Base-by-base conservation (phyloP, 2,888 invertebrate genomes). In the Rhagium mordax region DNA sequence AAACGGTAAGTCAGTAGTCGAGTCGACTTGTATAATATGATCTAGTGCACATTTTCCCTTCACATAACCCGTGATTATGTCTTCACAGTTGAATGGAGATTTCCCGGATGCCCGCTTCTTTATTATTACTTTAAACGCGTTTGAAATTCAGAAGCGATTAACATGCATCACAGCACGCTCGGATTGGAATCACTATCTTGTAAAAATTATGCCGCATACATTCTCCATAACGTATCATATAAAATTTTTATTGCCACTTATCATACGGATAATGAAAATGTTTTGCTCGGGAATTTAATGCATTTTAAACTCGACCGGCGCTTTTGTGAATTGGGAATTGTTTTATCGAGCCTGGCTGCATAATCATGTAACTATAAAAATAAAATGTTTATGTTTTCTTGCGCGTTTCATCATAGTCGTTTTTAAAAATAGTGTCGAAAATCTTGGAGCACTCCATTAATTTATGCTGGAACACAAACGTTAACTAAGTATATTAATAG, bases 41-140 rank as follows among this genome's bases (percentile, higher is more conserved):
- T 81, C 79, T 79, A 78, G 76, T 79, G 79, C 77, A 78, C 70
- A 78, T 81, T 81, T 80, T 78, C 78, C 76, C 70, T 70, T 74
- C 73, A 70, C 76, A 74, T 72, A 82, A 79, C 81, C 79, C 62
- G 76, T 81, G 79, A 82, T 83, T 83, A 81, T 77, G 79, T 79
- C 83, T 85, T 85, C 81, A 84, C 85, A 84, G 80, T 80, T 82
- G 84, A 84, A 82, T 83, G 84, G 79, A 74, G 77, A 83, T 81
- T 84, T 85, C 84, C 85, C 85, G 85, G 85, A 85, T 85, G 79
- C 82, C 65, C 72, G 79, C 79, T 81, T 81, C 81, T 83, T 83
- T 82, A 83, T 82, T 80, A 81, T 81, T 79, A 79, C 78, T 78
- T 75, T 78, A 74, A 78, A 78, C 75, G 79, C 80, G 79, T 80